Conservation (phyloP, 2,888 invertebrate species). For the Notocelia uddmanniana region DNA sequence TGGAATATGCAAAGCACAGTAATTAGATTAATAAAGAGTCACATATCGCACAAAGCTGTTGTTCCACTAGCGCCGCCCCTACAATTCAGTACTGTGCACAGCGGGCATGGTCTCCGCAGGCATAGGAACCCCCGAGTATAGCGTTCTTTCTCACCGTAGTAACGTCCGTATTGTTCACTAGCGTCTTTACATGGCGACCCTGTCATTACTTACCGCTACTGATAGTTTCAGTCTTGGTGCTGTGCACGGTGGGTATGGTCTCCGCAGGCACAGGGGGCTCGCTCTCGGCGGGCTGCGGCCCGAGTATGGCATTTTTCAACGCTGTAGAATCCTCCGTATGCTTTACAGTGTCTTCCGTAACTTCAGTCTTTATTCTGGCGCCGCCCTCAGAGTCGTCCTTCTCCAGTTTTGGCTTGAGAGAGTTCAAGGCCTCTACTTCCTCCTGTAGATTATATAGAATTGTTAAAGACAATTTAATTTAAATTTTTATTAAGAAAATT, state of each 20-base stretch:
- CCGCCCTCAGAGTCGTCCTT: slow-evolving; percentile 72
- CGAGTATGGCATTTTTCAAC: slow-evolving; percentile 77
- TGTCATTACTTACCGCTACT: slow-evolving; percentile 64
- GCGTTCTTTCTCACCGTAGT: no score
- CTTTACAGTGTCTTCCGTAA: slow-evolving; percentile 68
- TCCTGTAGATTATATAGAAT: slow-evolving; percentile 77
- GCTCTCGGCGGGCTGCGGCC: slow-evolving; percentile 70
- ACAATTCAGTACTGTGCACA: no score
- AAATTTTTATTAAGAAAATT: no score
- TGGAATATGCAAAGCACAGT: no score
- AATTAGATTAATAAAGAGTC: neutral
- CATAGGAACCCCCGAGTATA: no score
- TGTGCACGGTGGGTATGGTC: slow-evolving; percentile 65
- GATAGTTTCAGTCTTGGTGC: slow-evolving; percentile 70
- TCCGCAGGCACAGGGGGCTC: slow-evolving; percentile 63
- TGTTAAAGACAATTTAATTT: neutral
- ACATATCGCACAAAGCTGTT: neutral
- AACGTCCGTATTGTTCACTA: no score
- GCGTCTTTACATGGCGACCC: slow-evolving; percentile 1
- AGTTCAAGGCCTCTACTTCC: slow-evolving; percentile 89
- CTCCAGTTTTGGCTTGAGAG: slow-evolving; percentile 88
- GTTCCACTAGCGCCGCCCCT: neutral
- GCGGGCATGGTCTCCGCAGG: no score
- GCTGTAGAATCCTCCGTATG: slow-evolving; percentile 81
- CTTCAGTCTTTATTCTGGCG: slow-evolving; percentile 70